Percentiles rank a stretch among this genome's conserved stretches.
phyloP scores from a whole-genome alignment of 37 sponge, comb jelly and placozoan genomes.

The Cladorhizidae sp. region DNA sequence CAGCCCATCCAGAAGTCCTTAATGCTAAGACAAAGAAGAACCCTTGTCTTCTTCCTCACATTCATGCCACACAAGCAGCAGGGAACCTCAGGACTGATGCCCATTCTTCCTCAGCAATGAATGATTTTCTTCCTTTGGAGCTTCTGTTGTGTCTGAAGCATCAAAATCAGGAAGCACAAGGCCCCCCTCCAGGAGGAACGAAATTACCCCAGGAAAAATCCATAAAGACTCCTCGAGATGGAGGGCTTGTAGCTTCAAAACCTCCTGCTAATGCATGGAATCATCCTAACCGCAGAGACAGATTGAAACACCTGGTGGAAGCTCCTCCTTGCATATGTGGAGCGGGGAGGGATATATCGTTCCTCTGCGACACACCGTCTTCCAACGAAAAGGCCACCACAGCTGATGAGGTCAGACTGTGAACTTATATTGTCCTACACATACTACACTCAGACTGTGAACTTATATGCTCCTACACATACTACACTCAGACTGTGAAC shows the following conservation, averaged over 20 bases:
- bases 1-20: not conserved
- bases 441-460: too few species aligned
- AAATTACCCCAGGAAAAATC: too few species aligned
- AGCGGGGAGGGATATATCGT: conserved; percentile 95
- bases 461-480: too few species aligned
- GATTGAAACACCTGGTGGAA: conserved; percentile 84
- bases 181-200: conserved; percentile 2
- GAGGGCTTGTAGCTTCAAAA: not conserved
- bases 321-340: conserved; percentile 92
- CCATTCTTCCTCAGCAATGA: not conserved
- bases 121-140: conserved; percentile 62
- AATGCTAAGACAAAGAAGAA: not conserved
- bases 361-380: conserved; percentile 70
- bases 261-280: conserved; percentile 91
- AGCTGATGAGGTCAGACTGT: not conserved
- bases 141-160: conserved; percentile 41
- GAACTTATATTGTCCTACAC: not conserved
- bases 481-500: too few species aligned
- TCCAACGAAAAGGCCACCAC: not conserved
- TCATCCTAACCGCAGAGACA: conserved; percentile 59
- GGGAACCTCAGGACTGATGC: conserved; percentile 2
- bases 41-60: conserved; percentile 29
- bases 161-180: not conserved
- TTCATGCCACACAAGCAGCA: conserved; percentile 3
- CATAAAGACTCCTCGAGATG: not conserved